Conservation (phyloP, 2,888 invertebrate genomes). For the Timema podura region DNA sequence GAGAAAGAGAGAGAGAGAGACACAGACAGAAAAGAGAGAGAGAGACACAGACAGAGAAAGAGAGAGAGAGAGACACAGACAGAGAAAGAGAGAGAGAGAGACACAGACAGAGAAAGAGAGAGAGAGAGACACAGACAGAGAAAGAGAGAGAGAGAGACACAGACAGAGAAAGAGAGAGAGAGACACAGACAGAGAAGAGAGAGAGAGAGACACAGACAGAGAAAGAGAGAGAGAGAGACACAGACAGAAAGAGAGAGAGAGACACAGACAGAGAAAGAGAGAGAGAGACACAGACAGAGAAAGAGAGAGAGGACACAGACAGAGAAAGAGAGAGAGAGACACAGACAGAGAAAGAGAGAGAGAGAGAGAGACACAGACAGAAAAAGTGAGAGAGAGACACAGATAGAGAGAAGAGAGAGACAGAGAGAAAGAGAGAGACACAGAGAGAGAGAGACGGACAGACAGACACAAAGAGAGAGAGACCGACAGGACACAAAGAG, state of each 20-base stretch:
- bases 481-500: too few species aligned
- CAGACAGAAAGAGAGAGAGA: background rate
- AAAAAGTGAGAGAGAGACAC: too few species aligned
- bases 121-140: background rate
- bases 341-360: too few species aligned
- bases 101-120: background rate
- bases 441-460: too few species aligned
- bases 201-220: background rate
- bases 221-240: slow-evolving; percentile 1
- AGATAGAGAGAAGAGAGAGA: too few species aligned
- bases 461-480: too few species aligned
- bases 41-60: background rate
- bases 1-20: background rate
- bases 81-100: background rate
- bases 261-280: background rate
- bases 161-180: background rate
- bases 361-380: too few species aligned
- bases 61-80: background rate
- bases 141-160: background rate
- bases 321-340: too few species aligned
- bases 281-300: background rate
- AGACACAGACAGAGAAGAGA: background rate
- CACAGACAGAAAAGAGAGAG: background rate
- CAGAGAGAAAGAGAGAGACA: too few species aligned
- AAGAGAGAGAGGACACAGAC: background rate